Percentiles rank a stretch among this genome's conserved stretches.
These are phyloP conservation scores for Empis livida DNA, from an alignment of 2,888 invertebrate genomes.

Conservation along the genomic window DNA sequence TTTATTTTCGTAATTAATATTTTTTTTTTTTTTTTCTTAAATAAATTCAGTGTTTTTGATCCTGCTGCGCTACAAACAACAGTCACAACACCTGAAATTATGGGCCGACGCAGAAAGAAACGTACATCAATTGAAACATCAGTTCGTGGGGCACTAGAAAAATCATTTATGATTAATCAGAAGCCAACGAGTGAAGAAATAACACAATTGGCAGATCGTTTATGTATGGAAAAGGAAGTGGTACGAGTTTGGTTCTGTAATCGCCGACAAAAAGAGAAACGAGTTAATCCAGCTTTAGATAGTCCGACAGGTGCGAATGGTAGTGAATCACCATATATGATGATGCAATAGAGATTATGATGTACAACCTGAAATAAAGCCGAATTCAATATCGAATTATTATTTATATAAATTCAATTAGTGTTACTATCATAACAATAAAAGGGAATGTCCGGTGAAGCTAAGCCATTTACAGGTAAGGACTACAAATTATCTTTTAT, in stretches of 20 bases:
- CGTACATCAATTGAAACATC: conserved; percentile 92
- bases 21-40: not conserved
- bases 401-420: no score
- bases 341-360: conserved; percentile 19
- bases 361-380: no score
- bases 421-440: no score
- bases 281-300: conserved; percentile 77
- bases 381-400: no score
- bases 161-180: conserved; percentile 86
- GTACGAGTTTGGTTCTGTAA: conserved; percentile 91
- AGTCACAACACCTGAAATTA: conserved; percentile 72
- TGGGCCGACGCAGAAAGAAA: conserved; percentile 89
- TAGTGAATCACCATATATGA: conserved; percentile 30
- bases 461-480: no score
- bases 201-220: conserved; percentile 76
- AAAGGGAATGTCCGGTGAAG: no score
- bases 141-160: conserved; percentile 88
- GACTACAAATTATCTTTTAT: no score
- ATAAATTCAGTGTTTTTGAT: conserved; percentile 27
- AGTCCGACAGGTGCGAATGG: conserved; percentile 51
- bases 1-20: no score
- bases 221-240: conserved; percentile 96
- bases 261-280: conserved; percentile 90
- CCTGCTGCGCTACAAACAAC: conserved; percentile 49
- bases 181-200: conserved; percentile 97